These are phyloP conservation scores for Lucinisca nassula DNA, from an alignment of 2,888 invertebrate species.

Conservation along the genomic window DNA sequence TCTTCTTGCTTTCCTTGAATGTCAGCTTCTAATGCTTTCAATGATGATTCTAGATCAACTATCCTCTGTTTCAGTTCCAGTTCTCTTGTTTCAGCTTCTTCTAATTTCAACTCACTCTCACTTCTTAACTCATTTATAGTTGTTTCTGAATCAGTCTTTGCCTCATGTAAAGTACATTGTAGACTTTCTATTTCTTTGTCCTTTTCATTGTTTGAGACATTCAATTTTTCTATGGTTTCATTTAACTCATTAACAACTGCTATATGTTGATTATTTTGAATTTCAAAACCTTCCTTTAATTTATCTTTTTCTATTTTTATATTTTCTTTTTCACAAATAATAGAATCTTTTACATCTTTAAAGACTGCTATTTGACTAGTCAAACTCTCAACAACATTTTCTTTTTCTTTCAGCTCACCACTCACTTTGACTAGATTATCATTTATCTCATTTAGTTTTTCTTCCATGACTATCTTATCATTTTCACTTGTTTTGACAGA, in stretches of 20 bases:
- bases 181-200: neutral
- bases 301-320: constrained; percentile 55
- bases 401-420: neutral
- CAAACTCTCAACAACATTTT: neutral
- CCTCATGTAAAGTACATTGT: neutral
- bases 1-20: constrained; percentile 14
- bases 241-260: constrained; percentile 29
- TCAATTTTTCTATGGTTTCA: constrained; percentile 23
- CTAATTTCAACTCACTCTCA: constrained; percentile 11
- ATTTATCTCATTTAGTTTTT: neutral
- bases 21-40: neutral
- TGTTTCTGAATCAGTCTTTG: constrained; percentile 16
- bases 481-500: neutral
- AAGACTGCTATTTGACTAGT: constrained; percentile 40
- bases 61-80: constrained; percentile 36
- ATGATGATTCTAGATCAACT: constrained; percentile 27
- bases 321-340: constrained; percentile 40
- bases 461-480: constrained; percentile 26
- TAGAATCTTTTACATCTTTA: constrained; percentile 39
- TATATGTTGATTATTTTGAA: constrained; percentile 9
- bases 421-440: neutral
- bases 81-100: constrained; percentile 32
- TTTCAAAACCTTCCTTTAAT: neutral
- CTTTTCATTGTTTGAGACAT: neutral
- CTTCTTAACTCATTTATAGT: constrained; percentile 31